Conservation (phyloP, 2,888 invertebrate genomes). For the Agrochola lota region DNA sequence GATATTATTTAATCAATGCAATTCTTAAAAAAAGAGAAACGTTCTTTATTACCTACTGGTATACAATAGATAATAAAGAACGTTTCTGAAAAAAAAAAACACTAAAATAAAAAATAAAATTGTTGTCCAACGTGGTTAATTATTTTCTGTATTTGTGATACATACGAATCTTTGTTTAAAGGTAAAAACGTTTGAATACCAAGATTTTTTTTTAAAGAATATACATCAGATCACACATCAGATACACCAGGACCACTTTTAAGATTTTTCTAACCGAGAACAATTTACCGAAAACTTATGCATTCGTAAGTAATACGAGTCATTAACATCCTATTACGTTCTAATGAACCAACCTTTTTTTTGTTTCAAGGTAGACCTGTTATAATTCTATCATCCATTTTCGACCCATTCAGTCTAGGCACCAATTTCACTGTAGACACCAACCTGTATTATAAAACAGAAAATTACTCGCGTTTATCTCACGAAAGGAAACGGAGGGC, state of each 20-base stretch:
- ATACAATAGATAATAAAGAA: too few relatives aligned
- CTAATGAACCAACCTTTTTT: not conserved
- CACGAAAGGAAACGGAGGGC: constrained; percentile 48
- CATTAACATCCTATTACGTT: not conserved
- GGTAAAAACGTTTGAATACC: not conserved
- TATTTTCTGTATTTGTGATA: not conserved
- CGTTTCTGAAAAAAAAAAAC: too few relatives aligned
- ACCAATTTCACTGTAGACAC: not conserved
- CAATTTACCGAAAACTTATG: not conserved
- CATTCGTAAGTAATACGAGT: not conserved
- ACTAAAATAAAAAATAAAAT: too few relatives aligned
- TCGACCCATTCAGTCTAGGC: not conserved
- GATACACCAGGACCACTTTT: not conserved
- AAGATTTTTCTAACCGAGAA: not conserved
- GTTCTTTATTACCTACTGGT: too few relatives aligned
- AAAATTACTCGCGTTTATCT: constrained; percentile 39
- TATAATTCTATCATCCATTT: not conserved
- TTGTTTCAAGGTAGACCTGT: not conserved
- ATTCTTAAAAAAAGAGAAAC: not conserved
- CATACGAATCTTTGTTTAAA: not conserved
- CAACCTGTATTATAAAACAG: constrained; percentile 27
- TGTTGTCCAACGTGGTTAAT: not conserved
- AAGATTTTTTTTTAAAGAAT: not conserved
- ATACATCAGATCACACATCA: too few relatives aligned
- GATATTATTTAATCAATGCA: not conserved